Conservation (phyloP, 2,113 vertebrate genomes). For the Bubo bubo region DNA sequence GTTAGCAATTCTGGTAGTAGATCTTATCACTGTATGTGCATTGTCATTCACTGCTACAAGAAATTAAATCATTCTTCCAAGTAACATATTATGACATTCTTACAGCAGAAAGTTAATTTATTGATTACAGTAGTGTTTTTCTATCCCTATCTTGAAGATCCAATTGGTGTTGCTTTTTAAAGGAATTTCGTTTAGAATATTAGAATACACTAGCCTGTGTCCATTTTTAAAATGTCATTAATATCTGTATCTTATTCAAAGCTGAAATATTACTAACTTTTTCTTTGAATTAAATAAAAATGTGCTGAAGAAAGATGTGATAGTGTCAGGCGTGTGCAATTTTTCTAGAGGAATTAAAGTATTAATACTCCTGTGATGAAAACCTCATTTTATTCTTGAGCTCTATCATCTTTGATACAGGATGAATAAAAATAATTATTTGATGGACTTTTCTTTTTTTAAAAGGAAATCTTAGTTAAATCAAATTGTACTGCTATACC, state of each 20-base stretch:
- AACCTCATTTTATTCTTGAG: background rate
- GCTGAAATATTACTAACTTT: background rate
- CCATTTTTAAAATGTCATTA: background rate
- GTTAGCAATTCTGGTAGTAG: background rate
- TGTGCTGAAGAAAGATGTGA: background rate
- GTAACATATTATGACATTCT: background rate
- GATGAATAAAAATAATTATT: background rate
- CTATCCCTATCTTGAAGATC: background rate
- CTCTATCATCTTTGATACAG: background rate
- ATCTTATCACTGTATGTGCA: background rate
- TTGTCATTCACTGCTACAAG: background rate
- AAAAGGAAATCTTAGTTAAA: background rate
- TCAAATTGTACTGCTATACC: background rate
- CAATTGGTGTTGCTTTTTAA: background rate
- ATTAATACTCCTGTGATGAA: background rate
- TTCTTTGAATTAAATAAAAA: background rate
- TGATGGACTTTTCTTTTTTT: background rate
- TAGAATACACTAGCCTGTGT: background rate
- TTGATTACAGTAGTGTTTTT: background rate
- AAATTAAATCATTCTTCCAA: background rate
- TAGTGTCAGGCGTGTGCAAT: accelerated
- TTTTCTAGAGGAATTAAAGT: background rate
- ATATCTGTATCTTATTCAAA: background rate
- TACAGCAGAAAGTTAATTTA: background rate
- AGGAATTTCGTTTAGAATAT: background rate